A percentile compares a stretch with the other conserved stretches of the same genome.
Evolutionary conservation across 2,888 invertebrate genomes (phyloP).

Genomic region (Andrena minutula): DNA sequence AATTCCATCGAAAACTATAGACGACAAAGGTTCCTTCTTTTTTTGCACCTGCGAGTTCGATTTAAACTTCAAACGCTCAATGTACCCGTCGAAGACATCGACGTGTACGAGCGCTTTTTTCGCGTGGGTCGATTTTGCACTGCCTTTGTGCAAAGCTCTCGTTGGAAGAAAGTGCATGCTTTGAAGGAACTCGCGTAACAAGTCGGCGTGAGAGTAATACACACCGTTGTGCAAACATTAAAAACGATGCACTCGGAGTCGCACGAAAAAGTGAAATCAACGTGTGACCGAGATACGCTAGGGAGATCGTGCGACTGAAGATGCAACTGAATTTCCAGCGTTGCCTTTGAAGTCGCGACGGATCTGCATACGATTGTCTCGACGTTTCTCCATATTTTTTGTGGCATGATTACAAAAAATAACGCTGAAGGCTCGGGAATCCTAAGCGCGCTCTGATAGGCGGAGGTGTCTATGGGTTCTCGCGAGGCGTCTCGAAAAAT

Average conservation of each 20-base stretch:
- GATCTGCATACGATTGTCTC: too few relatives aligned
- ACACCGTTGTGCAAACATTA: neutral
- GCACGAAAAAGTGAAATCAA: neutral
- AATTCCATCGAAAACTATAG: too few relatives aligned
- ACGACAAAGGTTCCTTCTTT: too few relatives aligned
- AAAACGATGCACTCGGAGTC: neutral
- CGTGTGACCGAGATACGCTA: neutral
- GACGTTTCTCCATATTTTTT: too few relatives aligned
- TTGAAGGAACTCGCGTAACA: slow-evolving; percentile 8
- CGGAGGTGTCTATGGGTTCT: too few relatives aligned
- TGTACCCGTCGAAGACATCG: neutral
- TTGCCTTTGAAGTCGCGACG: too few relatives aligned
- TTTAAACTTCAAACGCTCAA: neutral
- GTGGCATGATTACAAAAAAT: neutral
- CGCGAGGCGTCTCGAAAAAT: neutral
- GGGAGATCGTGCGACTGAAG: too few relatives aligned
- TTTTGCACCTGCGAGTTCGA: neutral
- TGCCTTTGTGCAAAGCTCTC: neutral
- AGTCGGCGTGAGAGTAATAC: neutral
- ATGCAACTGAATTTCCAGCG: too few relatives aligned
- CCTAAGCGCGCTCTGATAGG: neutral
- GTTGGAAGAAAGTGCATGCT: neutral
- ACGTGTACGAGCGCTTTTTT: neutral
- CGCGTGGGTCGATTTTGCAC: neutral
- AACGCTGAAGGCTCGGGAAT: neutral